Base-by-base conservation (phyloP, 2,888 invertebrate species). In the Caenorhabditis sinica region DNA sequence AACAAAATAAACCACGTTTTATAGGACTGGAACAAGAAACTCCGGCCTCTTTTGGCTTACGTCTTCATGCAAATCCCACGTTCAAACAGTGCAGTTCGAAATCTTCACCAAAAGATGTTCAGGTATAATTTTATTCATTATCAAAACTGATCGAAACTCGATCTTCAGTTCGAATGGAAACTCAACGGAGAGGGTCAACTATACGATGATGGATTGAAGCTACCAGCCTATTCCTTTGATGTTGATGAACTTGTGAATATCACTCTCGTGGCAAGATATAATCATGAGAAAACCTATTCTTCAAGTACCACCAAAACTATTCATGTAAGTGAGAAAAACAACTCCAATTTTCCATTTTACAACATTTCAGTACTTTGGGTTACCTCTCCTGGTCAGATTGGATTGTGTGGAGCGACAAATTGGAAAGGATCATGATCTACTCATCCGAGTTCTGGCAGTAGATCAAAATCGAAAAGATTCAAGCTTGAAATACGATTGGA, bases 111-210 rank as follows among this genome's bases (percentile, higher is more conserved):
- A 86, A 80, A 56, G 77, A 86, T 65, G 84, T 86, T 17, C 80
- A 82, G 79, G 85, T 85, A n/a, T 8, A 33, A 40, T 13, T 11
- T 15, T 2, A 17, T 33, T 23, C 28, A 20, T 15, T 15, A 56
- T 15, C 20, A 56, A 20, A 2, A n/a, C 8, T 20, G n/a, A n/a
- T n/a, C n/a, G n/a, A n/a, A n/a, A n/a, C n/a, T n/a, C n/a, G n/a
- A n/a, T 72, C n/a, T 85, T 72, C 69, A 84, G 76, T 87, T 76
- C 43, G 82, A 81, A 43, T 87, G 87, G 87, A 73, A 68, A 20
- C 45, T 87, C 3, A 86, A 84, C 60, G 85, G 80, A 11, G 69
- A 79, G 51, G 68, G 72, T 0, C 49, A 77, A 33, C 20, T 68
- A 51, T 65, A 33, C 17, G 84, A 83, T 13, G 84, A 86, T 23